phyloP scores from a whole-genome alignment of 37 sponge, comb jelly and placozoan species.

The Cladorhizidae sp. region DNA sequence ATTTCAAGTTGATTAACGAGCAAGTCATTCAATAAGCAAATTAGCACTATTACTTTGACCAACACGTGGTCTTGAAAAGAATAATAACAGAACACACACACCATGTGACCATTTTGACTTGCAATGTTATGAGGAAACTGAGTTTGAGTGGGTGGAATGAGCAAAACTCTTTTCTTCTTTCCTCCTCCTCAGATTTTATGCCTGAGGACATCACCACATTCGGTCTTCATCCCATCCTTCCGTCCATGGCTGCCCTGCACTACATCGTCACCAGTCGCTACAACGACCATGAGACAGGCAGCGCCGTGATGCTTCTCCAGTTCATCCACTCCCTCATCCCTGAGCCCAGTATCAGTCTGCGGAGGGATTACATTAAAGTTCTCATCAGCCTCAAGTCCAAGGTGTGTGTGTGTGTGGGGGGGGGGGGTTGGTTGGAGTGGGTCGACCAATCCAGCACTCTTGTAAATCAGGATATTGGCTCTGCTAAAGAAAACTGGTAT shows the following conservation, averaged over 20 bases:
- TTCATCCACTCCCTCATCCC: slow-evolving; percentile 29
- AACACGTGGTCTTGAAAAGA: too few relatives aligned
- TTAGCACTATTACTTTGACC: too few relatives aligned
- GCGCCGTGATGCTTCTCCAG: slow-evolving; percentile 18
- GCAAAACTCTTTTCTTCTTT: too few relatives aligned
- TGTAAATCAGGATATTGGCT: too few relatives aligned
- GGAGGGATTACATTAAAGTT: not conserved
- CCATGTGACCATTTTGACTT: too few relatives aligned
- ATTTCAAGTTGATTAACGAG: too few relatives aligned
- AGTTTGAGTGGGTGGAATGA: too few relatives aligned
- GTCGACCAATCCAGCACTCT: not conserved
- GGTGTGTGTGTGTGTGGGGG: not conserved
- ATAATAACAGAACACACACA: too few relatives aligned
- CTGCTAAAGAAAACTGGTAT: too few relatives aligned
- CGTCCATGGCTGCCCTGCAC: slow-evolving; percentile 13
- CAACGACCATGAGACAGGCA: not conserved
- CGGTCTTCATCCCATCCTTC: slow-evolving; percentile 13
- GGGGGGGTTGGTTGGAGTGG: not conserved
- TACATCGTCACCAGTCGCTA: not conserved
- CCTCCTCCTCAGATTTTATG: not conserved
- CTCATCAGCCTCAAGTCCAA: slow-evolving; percentile 32
- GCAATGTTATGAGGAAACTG: too few relatives aligned
- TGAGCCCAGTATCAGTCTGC: not conserved
- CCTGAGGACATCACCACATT: slow-evolving; percentile 6
- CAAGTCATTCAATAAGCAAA: too few relatives aligned